Evolutionary conservation across 2,888 invertebrate species (phyloP), one percentile per base, ranked within the genome.

Genomic region (Napeogenes sylphis): DNA sequence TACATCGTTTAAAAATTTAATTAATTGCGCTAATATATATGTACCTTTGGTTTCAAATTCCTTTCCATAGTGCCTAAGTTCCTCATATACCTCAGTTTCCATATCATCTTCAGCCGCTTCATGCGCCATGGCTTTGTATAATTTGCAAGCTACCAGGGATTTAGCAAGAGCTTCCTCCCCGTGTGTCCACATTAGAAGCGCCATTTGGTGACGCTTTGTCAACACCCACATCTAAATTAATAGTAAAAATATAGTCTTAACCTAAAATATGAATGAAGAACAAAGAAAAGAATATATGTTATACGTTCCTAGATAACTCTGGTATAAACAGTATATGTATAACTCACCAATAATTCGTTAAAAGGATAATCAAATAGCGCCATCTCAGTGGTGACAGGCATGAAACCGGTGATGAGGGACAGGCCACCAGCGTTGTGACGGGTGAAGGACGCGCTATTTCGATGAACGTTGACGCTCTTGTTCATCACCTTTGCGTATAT

Each of bases 101-200:
- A 99, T 93, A 80, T 99, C 99, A 81, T 99, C 99, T 81, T 99
- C 97, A 2, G 98, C 98, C 0, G 99, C 99, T 81, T 99, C 99
- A 71, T 97, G 97, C 0, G 98, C 98, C 96, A 99, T 97, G 0
- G 98, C 97, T 85, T 98, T 98, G 88, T 98, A 99, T 33, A 99
- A 90, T 81, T 98, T 98, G 76, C 97, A 96, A 0, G 98, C 98
- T 0, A 98, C 96, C 61, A 99, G 87, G 0, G 98, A 97, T 89
- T 99, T 99, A 1, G 99, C 99, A 68, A 99, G 86, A 0, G 99
- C 98, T 82, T 99, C 99, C 82, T 99, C 99, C 0, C 99, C 99
- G 77, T 99, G 99, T 69, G 98, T 97, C 99, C 99, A 99, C 97
- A 99, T 98, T 30, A 99, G 93, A 69, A 98, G 83, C 0, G 99